Evolutionary conservation across 2,797 vertebrate genomes (phyloP), one percentile per base, ranked within the genome.

Genomic region (Stomatorhinus walkeri): DNA sequence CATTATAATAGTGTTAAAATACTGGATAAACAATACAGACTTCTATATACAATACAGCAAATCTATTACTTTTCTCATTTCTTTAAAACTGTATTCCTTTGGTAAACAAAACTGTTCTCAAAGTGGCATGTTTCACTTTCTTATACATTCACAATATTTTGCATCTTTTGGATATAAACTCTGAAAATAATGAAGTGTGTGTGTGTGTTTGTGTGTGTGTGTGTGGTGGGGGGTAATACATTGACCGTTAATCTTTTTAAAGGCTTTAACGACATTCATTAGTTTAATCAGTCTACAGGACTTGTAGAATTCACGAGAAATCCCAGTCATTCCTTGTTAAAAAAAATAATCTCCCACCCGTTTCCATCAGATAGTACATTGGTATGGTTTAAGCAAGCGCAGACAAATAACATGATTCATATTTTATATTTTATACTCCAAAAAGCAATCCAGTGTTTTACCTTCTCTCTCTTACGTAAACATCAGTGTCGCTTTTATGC

Each of bases 381-480:
- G 90, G 91, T 89, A 24, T 48, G 89, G 22, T 61, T 87, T 83
- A 28, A 52, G 90, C 2, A 52, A 88, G 32, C 48, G 24, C 59
- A 68, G 76, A 52, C 3, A 72, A 92, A 76, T 46, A 56, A 84
- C 81, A 85, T 32, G 85, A 40, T 46, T 24, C 46, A 76, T 52
- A 85, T 52, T 52, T 52, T 16, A 52, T 91, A 90, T 92, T 91
- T 92, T 88, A 90, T 91, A 90, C 92, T 89, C 91, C 89, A 76
- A 88, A 88, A 89, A 92, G 84, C 92, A 93, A 94, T 96, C 95
- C 96, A 96, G 95, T 96, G 95, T 95, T 87, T 94, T 92, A 91
- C 94, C 94, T 92, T 93, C 89, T 92, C 90, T 92, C 91, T 92
- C 94, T 94, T 94, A 95, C 96, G 96, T 96, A 96, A 96, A 96